Evolutionary conservation across 1,140 invertebrate species (phyloP).

Genomic region (Goniozus legneri): DNA sequence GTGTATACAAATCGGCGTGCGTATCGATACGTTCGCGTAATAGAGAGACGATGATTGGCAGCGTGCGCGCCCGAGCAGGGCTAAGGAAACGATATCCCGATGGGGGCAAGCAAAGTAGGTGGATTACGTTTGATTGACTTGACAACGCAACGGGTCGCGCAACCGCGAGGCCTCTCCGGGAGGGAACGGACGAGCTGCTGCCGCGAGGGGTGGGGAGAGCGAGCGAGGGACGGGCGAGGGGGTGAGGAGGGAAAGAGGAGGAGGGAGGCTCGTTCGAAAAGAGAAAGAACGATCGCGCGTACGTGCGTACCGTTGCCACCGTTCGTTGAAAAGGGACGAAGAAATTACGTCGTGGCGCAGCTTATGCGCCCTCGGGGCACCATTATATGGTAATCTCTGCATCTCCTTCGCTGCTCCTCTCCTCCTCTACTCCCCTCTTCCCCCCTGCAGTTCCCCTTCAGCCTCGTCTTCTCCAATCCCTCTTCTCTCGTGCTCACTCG

Average conservation of each 20-base stretch:
- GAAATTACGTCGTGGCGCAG: conserved; percentile 43
- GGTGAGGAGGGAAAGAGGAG: conserved; percentile 7
- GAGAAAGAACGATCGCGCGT: conserved; percentile 7
- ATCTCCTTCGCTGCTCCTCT: conserved; percentile 33
- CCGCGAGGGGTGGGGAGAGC: neutral
- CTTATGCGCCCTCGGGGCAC: conserved; percentile 47
- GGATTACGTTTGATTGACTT: conserved; percentile 38
- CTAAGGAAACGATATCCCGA: conserved; percentile 23
- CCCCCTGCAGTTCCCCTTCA: conserved; percentile 6
- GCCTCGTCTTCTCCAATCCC: conserved; percentile 11
- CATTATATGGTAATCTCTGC: conserved; percentile 51
- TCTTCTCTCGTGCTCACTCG: conserved; percentile 4
- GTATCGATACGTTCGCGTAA: conserved; percentile 5
- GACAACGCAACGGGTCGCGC: conserved; percentile 26
- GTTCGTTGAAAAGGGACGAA: conserved; percentile 45
- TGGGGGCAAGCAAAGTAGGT: conserved; percentile 26
- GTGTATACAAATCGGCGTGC: neutral
- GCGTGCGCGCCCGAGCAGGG: conserved; percentile 12
- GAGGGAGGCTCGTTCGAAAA: conserved; percentile 8
- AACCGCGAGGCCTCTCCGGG: neutral
- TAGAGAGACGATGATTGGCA: conserved; percentile 17
- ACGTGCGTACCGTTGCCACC: conserved; percentile 35
- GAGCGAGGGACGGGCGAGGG: conserved; percentile 2
- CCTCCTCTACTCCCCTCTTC: conserved; percentile 13
- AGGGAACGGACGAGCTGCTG: conserved; percentile 1